Evolutionary conservation across 2,888 invertebrate species (phyloP), one percentile per base, ranked within the genome.

Genomic region (Crepidodera aurea): DNA sequence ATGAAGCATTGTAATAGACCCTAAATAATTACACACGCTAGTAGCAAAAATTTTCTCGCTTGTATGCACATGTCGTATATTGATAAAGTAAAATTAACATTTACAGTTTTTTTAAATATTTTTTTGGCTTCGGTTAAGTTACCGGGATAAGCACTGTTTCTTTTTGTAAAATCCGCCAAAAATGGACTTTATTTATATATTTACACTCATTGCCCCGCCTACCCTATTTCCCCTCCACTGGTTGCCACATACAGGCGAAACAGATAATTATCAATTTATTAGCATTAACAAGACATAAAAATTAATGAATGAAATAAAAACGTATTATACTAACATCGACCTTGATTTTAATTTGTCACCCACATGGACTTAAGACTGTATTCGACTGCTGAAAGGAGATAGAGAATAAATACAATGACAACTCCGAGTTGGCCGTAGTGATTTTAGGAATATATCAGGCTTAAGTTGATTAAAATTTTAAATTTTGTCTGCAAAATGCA

Each of bases 371-470:
- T 53, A 58, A 64, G 65, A 56, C 60, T 58, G 56, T 10, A n/a
- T 42, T n/a, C 1, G 8, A 32, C 1, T 29, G 42, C 44, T 27
- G 16, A 15, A 42, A 15, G 15, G 39, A 25, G 25, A 40, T n/a
- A 16, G 13, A 34, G 34, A 51, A 37, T 10, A 32, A 68, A 59
- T 66, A 70, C 73, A 75, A 75, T 73, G 75, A 73, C 73, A 71
- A 72, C 72, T 57, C 67, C 54, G 25, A 8, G 27, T 25, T 27
- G 68, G 67, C 68, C 64, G 69, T 67, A 68, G 71, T 69, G 73
- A 73, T 75, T 75, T 75, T 68, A 65, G 73, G 71, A 74, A 75
- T 76, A 75, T 74, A 73, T 75, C 74, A 75, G 71, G 72, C 72
- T 76, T 76, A 75, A 66, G 67, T 72, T 69, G 71, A 73, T 73